Evolutionary conservation across 2,113 vertebrate genomes (phyloP), one percentile per base, ranked within the genome.

Genomic region (Conger conger): DNA sequence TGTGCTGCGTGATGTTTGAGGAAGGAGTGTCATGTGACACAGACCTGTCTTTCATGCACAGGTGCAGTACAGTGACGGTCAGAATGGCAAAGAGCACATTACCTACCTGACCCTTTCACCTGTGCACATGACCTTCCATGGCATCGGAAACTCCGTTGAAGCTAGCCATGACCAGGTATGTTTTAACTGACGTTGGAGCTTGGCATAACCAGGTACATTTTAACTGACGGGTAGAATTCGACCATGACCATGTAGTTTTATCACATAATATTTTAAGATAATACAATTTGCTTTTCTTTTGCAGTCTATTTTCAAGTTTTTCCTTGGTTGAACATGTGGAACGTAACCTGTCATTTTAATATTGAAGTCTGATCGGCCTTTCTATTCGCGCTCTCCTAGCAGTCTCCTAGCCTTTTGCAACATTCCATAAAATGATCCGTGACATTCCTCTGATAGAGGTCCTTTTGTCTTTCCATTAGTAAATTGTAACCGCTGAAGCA

Each of bases 61-160:
- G 96, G 97, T 97, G 95, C 97, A 97, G 94, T 97, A 96, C 95
- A 97, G 90, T 91, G 97, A 98, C 93, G 96, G 95, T 87, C 97
- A 97, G 93, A 98, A 95, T 88, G 97, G 96, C 91, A 97, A 96
- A 92, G 97, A 98, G 88, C 96, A 92, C 94, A 93, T 97, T 94
- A 97, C 97, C 92, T 97, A 96, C 94, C 96, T 99, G 95, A 97
- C 96, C 90, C 94, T 98, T 91, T 97, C 96, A 92, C 97, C 97
- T 93, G 95, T 97, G 93, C 96, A 97, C 94, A 97, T 97, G 96
- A 97, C 96, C 93, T 98, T 98, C 96, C 97, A 97, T 91, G 97
- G 97, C 95, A 95, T 95, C 89, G 96, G 97, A 92, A 97, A 94
- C 95, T 97, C 96, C 94, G 93, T 94, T 93, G 96, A 98, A 96